Conservation (phyloP, 2,888 invertebrate genomes). For the Drosophila vallismaia region DNA sequence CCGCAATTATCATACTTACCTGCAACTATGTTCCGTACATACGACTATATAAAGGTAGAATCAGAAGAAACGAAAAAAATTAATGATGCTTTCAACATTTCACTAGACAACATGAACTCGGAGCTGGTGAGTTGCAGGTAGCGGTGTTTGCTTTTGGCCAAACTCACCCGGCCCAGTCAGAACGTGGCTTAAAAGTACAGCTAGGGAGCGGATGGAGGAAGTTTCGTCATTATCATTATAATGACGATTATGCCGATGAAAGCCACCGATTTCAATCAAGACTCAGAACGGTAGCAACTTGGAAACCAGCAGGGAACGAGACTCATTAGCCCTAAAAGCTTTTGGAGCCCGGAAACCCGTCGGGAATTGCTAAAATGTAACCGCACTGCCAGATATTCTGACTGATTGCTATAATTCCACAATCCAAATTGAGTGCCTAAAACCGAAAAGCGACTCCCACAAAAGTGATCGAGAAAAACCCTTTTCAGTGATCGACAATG, state of each 20-base stretch:
- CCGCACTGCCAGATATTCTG: constrained; percentile 1
- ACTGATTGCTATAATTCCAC: constrained; percentile 34
- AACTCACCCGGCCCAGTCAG: constrained; percentile 15
- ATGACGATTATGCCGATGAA: constrained; percentile 42
- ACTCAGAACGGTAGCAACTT: constrained; percentile 51
- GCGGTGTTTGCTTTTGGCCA: constrained; percentile 42
- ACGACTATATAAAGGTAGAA: constrained; percentile 37
- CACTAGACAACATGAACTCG: constrained; percentile 59
- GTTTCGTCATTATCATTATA: constrained; percentile 65
- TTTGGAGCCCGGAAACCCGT: constrained; percentile 28
- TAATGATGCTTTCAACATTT: constrained; percentile 77
- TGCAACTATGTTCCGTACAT: constrained; percentile 58
- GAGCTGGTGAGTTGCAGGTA: constrained; percentile 56
- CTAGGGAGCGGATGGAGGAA: constrained; percentile 74
- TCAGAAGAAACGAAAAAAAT: constrained; percentile 44
- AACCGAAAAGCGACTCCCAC: constrained; percentile 4
- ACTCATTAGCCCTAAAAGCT: constrained; percentile 42
- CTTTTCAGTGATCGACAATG: constrained; percentile 28
- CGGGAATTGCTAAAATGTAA: constrained; percentile 21
- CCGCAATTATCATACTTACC: constrained; percentile 69
- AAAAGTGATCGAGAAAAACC: constrained; percentile 7
- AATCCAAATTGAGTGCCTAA: constrained; percentile 32
- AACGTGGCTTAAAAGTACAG: constrained; percentile 61
- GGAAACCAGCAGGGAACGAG: constrained; percentile 28
- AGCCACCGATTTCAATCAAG: constrained; percentile 67